These are phyloP conservation scores for Thaumatotibia leucotreta DNA, from an alignment of 1,140 invertebrate species.

Conservation along the genomic window DNA sequence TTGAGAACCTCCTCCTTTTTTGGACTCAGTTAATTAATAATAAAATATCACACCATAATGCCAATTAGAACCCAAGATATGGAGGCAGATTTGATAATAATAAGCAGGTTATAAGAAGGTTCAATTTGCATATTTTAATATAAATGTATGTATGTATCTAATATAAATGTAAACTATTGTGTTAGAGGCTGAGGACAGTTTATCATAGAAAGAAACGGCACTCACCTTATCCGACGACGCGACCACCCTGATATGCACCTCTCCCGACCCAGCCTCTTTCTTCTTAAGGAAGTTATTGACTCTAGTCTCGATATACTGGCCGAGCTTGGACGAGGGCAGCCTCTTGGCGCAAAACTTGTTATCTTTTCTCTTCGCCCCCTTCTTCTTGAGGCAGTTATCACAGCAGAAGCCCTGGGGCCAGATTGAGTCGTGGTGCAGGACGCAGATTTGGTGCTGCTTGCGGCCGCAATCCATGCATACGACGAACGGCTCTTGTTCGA, in stretches of 20 bases:
- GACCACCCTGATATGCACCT: slow-evolving; percentile 98
- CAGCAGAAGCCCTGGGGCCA: slow-evolving; percentile 96
- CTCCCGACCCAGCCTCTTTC: slow-evolving; percentile 96
- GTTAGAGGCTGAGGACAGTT: too few relatives aligned
- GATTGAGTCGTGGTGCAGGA: slow-evolving; percentile 95
- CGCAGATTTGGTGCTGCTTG: slow-evolving; percentile 99
- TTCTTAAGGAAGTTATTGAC: slow-evolving; percentile 99
- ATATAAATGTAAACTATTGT: too few relatives aligned
- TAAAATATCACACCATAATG: too few relatives aligned
- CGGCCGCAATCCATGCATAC: slow-evolving; percentile 96
- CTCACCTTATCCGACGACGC: slow-evolving; percentile 94
- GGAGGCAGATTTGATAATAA: too few relatives aligned
- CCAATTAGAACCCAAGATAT: too few relatives aligned
- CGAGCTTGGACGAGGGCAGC: slow-evolving; percentile 94
- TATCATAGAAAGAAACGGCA: too few relatives aligned
- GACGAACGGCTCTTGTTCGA: slow-evolving; percentile 98
- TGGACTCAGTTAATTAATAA: too few relatives aligned
- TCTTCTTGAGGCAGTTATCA: slow-evolving; percentile 97
- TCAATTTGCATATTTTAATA: too few relatives aligned
- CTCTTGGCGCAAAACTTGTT: slow-evolving; percentile 98
- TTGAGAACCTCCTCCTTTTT: too few relatives aligned
- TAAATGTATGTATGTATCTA: too few relatives aligned
- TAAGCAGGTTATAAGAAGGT: too few relatives aligned
- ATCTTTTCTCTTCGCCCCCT: slow-evolving; percentile 94
- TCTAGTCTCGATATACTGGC: slow-evolving; percentile 97